Conservation (phyloP, 2,797 vertebrate species). For the Bucorvus abyssinicus region DNA sequence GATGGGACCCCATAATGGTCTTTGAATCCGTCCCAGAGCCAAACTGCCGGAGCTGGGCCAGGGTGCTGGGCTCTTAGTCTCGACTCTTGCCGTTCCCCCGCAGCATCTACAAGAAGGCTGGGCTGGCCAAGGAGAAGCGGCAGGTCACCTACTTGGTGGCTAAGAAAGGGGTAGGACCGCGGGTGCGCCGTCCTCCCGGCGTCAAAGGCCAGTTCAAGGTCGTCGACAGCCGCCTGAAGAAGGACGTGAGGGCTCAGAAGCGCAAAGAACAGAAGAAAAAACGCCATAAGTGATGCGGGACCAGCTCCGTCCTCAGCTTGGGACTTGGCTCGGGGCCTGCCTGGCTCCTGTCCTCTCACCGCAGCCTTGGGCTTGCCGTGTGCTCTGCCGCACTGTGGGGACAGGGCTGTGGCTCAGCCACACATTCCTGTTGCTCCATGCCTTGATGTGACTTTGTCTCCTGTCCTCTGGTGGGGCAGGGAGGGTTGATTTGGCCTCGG, state of each 20-base stretch:
- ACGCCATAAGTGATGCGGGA: constrained; percentile 33
- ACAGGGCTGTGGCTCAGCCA: not conserved
- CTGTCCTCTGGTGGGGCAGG: not conserved
- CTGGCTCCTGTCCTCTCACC: not conserved
- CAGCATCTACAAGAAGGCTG: constrained; percentile 97
- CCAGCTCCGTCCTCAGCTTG: rapidly evolving
- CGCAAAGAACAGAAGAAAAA: constrained; percentile 80
- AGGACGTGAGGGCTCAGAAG: constrained; percentile 87
- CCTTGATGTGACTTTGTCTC: not conserved
- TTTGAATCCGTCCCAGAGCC: not conserved
- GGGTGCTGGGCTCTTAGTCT: not conserved
- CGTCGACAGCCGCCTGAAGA: constrained; percentile 94
- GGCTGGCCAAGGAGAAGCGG: constrained; percentile 91
- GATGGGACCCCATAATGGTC: not conserved
- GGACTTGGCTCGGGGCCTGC: not conserved
- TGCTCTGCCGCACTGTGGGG: rapidly evolving
- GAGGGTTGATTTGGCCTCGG: not conserved
- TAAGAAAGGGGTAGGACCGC: constrained; percentile 88
- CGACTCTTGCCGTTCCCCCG: not conserved
- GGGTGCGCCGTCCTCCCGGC: constrained; percentile 85
- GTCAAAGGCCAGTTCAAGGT: constrained; percentile 93
- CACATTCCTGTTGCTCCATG: rapidly evolving
- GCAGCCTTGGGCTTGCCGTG: rapidly evolving
- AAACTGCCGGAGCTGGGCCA: not conserved
- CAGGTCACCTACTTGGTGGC: constrained; percentile 91